Evolutionary conservation across 2,888 invertebrate genomes (phyloP).

Genomic region (Sesamia inferens): DNA sequence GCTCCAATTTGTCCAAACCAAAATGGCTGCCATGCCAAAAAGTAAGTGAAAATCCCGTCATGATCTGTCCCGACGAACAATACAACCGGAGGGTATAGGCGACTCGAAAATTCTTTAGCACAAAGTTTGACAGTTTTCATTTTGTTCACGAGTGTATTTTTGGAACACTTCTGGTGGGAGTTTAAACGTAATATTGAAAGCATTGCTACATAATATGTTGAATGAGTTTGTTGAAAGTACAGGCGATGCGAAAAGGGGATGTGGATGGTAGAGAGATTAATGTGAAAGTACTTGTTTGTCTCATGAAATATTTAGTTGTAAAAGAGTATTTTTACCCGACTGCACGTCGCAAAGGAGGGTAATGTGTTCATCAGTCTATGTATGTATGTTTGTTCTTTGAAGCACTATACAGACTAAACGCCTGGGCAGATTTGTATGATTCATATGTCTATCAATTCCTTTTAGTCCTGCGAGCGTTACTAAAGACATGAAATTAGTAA

Average conservation of each 20-base stretch:
- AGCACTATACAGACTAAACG: no score
- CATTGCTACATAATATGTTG: conserved; percentile 19
- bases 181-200: conserved; percentile 44
- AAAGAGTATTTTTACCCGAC: no score
- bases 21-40: conserved; percentile 51
- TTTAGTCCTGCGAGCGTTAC: no score
- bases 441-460: no score
- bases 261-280: neutral
- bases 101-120: conserved; percentile 67
- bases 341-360: no score
- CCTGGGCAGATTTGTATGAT: no score
- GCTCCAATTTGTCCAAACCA: neutral
- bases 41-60: conserved; percentile 65
- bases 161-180: conserved; percentile 44
- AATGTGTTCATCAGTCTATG: no score
- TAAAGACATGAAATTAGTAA: no score
- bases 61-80: conserved; percentile 68
- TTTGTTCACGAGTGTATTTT: conserved; percentile 53
- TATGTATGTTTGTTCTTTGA: no score
- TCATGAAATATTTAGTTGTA: neutral
- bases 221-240: conserved; percentile 41
- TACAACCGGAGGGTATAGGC: conserved; percentile 52
- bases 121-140: conserved; percentile 63
- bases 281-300: conserved; percentile 11
- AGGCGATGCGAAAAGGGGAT: conserved; percentile 5